Conservation (phyloP, 2,797 vertebrate genomes). For the Scolopax bukidnonensis region DNA sequence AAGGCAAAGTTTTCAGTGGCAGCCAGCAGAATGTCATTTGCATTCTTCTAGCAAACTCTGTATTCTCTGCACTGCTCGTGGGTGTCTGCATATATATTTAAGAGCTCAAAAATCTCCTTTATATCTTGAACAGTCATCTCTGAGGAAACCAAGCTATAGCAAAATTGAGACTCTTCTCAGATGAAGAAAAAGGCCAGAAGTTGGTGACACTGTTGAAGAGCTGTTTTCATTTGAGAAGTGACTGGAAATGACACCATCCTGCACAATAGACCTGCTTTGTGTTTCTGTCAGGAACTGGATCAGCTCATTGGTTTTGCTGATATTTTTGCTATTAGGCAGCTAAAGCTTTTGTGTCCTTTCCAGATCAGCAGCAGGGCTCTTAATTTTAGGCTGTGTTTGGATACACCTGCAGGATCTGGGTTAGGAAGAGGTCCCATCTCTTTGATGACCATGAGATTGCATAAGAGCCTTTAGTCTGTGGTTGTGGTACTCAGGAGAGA, state of each 20-base stretch:
- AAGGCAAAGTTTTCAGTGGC: not conserved
- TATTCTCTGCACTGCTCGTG: not conserved
- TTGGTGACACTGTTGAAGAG: not conserved
- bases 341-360: not conserved
- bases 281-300: not conserved
- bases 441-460: not conserved
- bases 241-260: not conserved
- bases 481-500: accelerated
- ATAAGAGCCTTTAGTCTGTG: not conserved
- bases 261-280: not conserved
- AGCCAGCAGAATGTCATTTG: slow-evolving; percentile 11
- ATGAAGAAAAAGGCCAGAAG: not conserved
- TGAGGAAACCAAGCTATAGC: not conserved
- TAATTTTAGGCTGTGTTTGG: not conserved
- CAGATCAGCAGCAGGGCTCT: not conserved
- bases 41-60: not conserved
- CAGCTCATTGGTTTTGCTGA: not conserved
- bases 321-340: not conserved
- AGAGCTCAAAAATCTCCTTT: not conserved
- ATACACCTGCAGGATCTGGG: not conserved
- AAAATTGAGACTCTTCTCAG: not conserved
- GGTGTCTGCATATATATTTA: not conserved
- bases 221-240: not conserved
- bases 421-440: not conserved
- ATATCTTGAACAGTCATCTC: not conserved